Percentiles rank a stretch among this genome's conserved stretches.
These are phyloP conservation scores for Carollia perspicillata DNA, from an alignment of 2,113 vertebrate genomes.

Conservation along the genomic window DNA sequence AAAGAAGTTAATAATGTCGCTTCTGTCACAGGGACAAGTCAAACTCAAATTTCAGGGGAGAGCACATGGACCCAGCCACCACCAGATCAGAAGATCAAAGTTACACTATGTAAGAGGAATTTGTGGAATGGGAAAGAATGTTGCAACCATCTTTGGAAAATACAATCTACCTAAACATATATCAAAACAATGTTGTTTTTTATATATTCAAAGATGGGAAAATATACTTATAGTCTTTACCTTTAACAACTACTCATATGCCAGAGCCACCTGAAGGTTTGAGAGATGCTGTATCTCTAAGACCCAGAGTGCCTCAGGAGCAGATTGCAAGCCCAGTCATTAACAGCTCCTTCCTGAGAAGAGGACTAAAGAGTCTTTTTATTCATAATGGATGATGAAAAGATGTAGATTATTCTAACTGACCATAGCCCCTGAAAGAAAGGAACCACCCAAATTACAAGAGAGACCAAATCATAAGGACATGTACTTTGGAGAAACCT, in stretches of 20 bases:
- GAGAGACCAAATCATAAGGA: not conserved
- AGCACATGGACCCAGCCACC: not conserved
- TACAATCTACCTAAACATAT: not conserved
- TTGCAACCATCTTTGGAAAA: not conserved
- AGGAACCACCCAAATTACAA: not conserved
- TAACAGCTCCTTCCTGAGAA: not conserved
- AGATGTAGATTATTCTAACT: not conserved
- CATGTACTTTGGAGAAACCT: not conserved
- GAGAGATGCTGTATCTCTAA: not conserved
- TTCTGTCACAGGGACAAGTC: not conserved
- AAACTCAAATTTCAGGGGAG: not conserved
- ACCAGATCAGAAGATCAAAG: not conserved
- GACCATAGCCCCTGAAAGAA: not conserved
- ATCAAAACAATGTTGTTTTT: not conserved
- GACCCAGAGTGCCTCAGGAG: not conserved
- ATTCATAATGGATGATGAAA: not conserved
- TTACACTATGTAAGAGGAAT: not conserved
- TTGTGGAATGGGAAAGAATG: not conserved
- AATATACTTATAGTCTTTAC: not conserved
- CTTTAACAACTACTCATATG: not conserved
- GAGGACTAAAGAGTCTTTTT: not conserved
- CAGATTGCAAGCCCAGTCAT: not conserved
- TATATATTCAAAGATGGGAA: not conserved
- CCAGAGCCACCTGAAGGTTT: not conserved
- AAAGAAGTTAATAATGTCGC: not conserved